Percentiles rank a stretch among this genome's conserved stretches.
These are phyloP conservation scores for Leucoma salicis DNA, from an alignment of 2,888 invertebrate genomes.

Conservation along the genomic window DNA sequence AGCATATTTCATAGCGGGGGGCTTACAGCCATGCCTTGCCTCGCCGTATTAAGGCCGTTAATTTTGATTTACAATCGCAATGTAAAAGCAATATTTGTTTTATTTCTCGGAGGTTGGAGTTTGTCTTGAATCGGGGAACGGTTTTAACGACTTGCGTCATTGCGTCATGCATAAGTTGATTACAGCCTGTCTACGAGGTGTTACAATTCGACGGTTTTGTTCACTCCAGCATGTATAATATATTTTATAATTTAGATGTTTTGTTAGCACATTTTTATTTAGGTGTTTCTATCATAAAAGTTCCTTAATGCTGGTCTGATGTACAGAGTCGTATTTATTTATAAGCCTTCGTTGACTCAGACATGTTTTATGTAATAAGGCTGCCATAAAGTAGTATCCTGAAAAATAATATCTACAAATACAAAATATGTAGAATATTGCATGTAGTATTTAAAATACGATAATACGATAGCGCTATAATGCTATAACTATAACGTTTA, in stretches of 20 bases:
- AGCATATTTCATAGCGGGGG: conserved; percentile 80
- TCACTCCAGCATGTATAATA: conserved; percentile 24
- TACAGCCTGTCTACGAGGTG: conserved; percentile 60
- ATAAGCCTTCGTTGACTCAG: conserved; percentile 43
- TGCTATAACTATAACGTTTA: too few relatives aligned
- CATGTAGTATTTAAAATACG: too few relatives aligned
- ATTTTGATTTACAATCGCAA: conserved; percentile 81
- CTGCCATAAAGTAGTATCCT: conserved; percentile 53
- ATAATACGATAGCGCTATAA: too few relatives aligned
- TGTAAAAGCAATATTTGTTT: conserved; percentile 82
- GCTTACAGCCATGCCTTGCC: conserved; percentile 71
- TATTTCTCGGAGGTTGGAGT: conserved; percentile 68
- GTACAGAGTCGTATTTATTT: conserved; percentile 36
- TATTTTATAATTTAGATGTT: conserved; percentile 33
- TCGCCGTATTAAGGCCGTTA: conserved; percentile 81
- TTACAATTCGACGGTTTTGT: conserved; percentile 57
- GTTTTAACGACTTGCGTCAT: conserved; percentile 59
- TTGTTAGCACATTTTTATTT: conserved; percentile 31
- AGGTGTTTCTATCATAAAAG: conserved; percentile 28
- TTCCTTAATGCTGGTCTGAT: conserved; percentile 8
- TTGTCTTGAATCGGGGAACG: conserved; percentile 62
- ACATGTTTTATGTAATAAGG: conserved; percentile 58
- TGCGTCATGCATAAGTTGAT: conserved; percentile 70
- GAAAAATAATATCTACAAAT: too few relatives aligned
- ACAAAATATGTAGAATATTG: too few relatives aligned